Evolutionary conservation across 2,888 invertebrate genomes (phyloP).

Genomic region (Sussaba pulchella): DNA sequence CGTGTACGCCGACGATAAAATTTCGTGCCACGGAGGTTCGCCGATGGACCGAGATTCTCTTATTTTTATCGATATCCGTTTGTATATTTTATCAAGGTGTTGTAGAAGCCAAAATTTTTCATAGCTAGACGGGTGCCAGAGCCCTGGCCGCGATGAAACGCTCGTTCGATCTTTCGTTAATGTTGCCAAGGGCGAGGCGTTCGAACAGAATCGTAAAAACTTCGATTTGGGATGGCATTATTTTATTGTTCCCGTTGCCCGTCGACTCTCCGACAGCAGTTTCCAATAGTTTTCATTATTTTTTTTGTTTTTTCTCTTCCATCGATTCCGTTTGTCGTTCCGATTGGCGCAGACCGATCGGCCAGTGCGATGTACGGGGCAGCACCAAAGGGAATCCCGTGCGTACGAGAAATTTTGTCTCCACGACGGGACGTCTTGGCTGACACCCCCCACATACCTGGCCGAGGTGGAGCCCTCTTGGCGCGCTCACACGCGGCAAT

Average conservation of each 20-base stretch:
- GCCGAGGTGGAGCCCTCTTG: neutral
- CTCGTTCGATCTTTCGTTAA: constrained; percentile 56
- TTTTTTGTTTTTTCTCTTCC: too few species aligned
- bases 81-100: constrained; percentile 58
- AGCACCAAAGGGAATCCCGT: constrained; percentile 13
- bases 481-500: neutral
- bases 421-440: constrained; percentile 58
- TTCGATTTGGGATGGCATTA: constrained; percentile 56
- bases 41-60: constrained; percentile 37
- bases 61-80: constrained; percentile 58
- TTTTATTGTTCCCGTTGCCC: constrained; percentile 40
- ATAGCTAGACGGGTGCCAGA: neutral
- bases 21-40: constrained; percentile 33
- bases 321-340: constrained; percentile 22
- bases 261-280: constrained; percentile 31
- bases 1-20: constrained; percentile 34
- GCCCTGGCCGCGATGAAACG: constrained; percentile 22
- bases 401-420: constrained; percentile 40
- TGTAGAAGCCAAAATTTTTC: constrained; percentile 29
- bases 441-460: neutral
- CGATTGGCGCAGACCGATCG: constrained; percentile 46
- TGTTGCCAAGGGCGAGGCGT: constrained; percentile 46
- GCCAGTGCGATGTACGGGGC: constrained; percentile 33
- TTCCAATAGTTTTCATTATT: neutral
- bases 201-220: constrained; percentile 55